Conservation (phyloP, 2,888 invertebrate genomes). For the Cybosia mesomella region DNA sequence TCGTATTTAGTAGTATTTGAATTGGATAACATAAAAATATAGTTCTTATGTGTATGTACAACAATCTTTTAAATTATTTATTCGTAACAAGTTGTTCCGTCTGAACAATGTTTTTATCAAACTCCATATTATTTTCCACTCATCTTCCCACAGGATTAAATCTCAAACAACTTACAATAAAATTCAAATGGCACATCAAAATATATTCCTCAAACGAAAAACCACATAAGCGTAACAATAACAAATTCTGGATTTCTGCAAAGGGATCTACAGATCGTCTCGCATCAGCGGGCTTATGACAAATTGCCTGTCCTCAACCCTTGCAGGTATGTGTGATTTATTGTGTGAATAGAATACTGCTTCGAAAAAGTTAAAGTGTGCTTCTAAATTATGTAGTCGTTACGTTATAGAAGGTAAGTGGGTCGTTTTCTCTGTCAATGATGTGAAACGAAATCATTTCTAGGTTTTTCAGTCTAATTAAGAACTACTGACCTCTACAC, state of each 20-base stretch:
- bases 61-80: too few relatives aligned
- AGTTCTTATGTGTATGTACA: too few relatives aligned
- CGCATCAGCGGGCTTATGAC: slow-evolving; percentile 78
- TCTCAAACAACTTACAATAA: slow-evolving; percentile 24
- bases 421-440: neutral
- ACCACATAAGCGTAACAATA: slow-evolving; percentile 72
- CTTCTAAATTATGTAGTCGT: slow-evolving; percentile 15
- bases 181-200: slow-evolving; percentile 25
- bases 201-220: slow-evolving; percentile 35
- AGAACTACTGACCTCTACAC: too few relatives aligned
- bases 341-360: slow-evolving; percentile 52
- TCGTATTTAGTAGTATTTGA: too few relatives aligned
- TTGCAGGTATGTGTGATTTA: slow-evolving; percentile 85
- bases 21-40: too few relatives aligned
- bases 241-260: slow-evolving; percentile 58
- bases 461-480: too few relatives aligned
- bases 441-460: neutral
- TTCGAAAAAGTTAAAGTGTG: slow-evolving; percentile 30
- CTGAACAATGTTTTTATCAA: neutral
- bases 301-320: slow-evolving; percentile 82
- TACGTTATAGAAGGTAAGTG: neutral
- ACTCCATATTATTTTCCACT: slow-evolving; percentile 17
- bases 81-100: neutral
- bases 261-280: slow-evolving; percentile 70
- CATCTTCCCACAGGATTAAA: slow-evolving; percentile 22